Conservation (phyloP, 2,888 invertebrate species). For the Auanema sp. region DNA sequence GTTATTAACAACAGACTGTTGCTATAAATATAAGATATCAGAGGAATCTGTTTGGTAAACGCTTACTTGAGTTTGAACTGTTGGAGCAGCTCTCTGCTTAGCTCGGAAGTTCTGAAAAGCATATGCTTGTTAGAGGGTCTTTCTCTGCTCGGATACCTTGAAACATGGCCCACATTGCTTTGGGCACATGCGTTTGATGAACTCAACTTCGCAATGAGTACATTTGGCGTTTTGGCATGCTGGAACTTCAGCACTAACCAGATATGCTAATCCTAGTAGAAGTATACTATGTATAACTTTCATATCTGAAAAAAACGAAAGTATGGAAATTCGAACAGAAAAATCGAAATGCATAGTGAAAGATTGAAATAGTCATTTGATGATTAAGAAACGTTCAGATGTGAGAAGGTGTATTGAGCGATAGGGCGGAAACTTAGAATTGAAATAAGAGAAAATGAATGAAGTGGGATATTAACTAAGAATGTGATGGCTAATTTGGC, state of each 20-base stretch:
- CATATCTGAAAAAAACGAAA: background rate
- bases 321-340: conserved; percentile 5
- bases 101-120: background rate
- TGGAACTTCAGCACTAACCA: conserved; percentile 50
- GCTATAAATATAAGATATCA: conserved; percentile 1
- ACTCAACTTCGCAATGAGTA: conserved; percentile 57
- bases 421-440: background rate
- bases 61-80: background rate
- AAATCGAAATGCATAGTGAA: background rate
- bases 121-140: background rate
- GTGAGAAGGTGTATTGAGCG: background rate
- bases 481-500: too few relatives aligned
- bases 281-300: conserved; percentile 15
- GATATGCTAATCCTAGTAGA: conserved; percentile 17
- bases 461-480: conserved; percentile 2
- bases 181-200: conserved; percentile 53
- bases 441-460: conserved; percentile 5
- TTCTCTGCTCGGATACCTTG: background rate
- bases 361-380: conserved; percentile 3
- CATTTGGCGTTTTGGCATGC: conserved; percentile 58
- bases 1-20: conserved; percentile 23
- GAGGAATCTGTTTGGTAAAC: background rate
- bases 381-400: conserved; percentile 1
- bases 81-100: background rate
- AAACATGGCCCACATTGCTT: conserved; percentile 32